phyloP scores from a whole-genome alignment of 30 jellyfish, hydroid and myxozoan species.

The Haliclystus octoradiatus region DNA sequence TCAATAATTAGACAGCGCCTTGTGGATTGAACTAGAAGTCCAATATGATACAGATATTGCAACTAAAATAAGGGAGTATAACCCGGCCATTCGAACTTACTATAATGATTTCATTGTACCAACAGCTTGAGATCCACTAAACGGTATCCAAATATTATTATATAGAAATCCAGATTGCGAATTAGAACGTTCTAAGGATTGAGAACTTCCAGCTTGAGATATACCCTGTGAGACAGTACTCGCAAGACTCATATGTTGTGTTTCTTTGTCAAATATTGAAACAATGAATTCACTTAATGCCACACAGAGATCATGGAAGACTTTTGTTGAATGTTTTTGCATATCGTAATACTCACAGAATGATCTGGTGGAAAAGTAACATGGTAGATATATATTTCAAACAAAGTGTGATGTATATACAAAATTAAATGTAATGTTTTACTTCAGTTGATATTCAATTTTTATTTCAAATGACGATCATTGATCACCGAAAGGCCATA shows the following conservation, averaged over 20 bases:
- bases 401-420: neutral
- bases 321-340: conserved; percentile 96
- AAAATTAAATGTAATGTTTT: no score
- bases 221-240: conserved; percentile 16
- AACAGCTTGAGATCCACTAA: conserved; percentile 29
- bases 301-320: conserved; percentile 76
- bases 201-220: conserved; percentile 6
- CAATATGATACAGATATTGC: no score
- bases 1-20: no score
- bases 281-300: conserved; percentile 63
- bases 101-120: conserved; percentile 62
- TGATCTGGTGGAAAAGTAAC: conserved; percentile 35
- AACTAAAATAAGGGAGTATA: no score
- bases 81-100: conserved; percentile 44
- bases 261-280: conserved; percentile 81
- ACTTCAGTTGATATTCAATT: no score
- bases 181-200: conserved; percentile 11
- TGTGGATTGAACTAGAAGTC: no score
- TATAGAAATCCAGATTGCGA: conserved; percentile 73
- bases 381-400: no score
- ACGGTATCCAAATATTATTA: conserved; percentile 89
- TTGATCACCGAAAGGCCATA: no score
- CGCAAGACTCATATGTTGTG: conserved; percentile 38
- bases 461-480: no score
- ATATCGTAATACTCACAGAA: conserved; percentile 83